Evolutionary conservation across 2,888 invertebrate species (phyloP), one percentile per base, ranked within the genome.

Genomic region (Epinotia bilunana): DNA sequence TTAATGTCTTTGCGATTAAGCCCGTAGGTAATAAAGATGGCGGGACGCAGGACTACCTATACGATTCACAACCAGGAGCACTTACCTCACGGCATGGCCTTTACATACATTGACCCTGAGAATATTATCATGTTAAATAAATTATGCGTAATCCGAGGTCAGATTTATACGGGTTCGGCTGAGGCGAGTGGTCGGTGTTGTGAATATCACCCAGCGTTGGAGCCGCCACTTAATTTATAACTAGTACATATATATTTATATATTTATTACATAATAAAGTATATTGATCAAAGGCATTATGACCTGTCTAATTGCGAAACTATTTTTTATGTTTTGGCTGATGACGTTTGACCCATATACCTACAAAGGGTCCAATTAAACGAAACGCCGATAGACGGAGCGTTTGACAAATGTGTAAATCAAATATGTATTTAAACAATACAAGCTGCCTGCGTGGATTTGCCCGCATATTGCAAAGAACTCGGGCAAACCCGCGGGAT

Each of bases 1-100:
- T 58, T 57, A 43, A 68, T 68, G 68, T 68, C 20, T 68, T 43
- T 57, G 57, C 43, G 57, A 68, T 58, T 68, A 68, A 68, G 68
- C 43, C 43, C 43, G 43, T 57, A 28, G 49, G 64, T 39, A 57
- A 68, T 67, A 68, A 68, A 57, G 67, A 43, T 68, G 57, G 68
- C 5, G 20, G 43, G 28, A 57, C 12, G 57, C 39, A 43, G 20
- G 18, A 20, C 55, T 67, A 53, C 16, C 16, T 53, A 53, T n/a
- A 53, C n/a, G 53, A 53, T 53, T 53, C n/a, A 53, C 53, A 53
- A 53, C 3, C 53, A 53, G 53, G 16, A 53, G 53, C 6, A 53
- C 16, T 49, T 16, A 49, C 53, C 53, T 53, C 53, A 53, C 53
- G 5, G n/a, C n/a, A 5, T n/a, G 53, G n/a, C n/a, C n/a, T n/a